Conservation (phyloP, 1,140 invertebrate species). For the Papilio polytes region DNA sequence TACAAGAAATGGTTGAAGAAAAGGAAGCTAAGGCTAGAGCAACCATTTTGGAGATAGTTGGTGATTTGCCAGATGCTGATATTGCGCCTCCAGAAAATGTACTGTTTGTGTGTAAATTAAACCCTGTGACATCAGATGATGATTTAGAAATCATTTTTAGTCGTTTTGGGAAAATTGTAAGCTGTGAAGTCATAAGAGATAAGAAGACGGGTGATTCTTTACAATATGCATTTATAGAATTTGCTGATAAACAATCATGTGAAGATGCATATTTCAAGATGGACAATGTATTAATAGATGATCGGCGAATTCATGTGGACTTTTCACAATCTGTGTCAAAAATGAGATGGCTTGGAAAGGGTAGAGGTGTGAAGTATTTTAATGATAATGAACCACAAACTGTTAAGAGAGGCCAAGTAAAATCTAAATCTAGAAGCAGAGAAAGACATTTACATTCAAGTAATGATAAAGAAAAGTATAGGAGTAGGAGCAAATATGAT, state of each 20-base stretch:
- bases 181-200: constrained; percentile 99
- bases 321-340: constrained; percentile 99
- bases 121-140: constrained; percentile 99
- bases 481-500: constrained; percentile 31
- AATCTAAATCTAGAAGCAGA: constrained; percentile 43
- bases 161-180: constrained; percentile 96
- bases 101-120: constrained; percentile 99
- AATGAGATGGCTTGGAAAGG: constrained; percentile 94
- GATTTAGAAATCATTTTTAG: constrained; percentile 99
- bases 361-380: constrained; percentile 87
- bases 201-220: constrained; percentile 96
- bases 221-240: constrained; percentile 99
- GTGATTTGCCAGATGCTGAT: constrained; percentile 98
- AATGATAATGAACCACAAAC: constrained; percentile 60
- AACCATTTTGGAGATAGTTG: constrained; percentile 99
- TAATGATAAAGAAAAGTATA: constrained; percentile 43
- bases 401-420: constrained; percentile 42
- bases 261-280: constrained; percentile 99
- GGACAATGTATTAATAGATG: constrained; percentile 99
- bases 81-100: constrained; percentile 99
- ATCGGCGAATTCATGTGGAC: constrained; percentile 99
- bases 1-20: constrained; percentile 94
- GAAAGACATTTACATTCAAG: constrained; percentile 41
- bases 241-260: constrained; percentile 96
- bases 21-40: constrained; percentile 98